These are phyloP conservation scores for Myotis myotis DNA, from an alignment of 2,797 vertebrate species.

Conservation along the genomic window DNA sequence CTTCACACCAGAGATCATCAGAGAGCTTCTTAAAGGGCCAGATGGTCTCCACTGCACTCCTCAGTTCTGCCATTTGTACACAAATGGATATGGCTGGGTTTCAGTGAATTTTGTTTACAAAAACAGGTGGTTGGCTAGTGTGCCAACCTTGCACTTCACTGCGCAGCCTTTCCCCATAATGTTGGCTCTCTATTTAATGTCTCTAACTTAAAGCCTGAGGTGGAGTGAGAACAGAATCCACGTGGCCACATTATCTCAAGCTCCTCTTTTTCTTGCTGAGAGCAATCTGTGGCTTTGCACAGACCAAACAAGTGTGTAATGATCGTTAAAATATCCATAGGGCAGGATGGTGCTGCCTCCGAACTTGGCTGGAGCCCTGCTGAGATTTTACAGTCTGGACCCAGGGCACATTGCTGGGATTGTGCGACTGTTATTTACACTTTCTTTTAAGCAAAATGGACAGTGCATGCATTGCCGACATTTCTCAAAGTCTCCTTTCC, in stretches of 20 bases:
- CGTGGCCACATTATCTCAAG: background rate
- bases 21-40: background rate
- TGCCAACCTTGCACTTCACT: background rate
- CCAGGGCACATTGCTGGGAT: background rate
- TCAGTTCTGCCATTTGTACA: background rate
- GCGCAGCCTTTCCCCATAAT: background rate
- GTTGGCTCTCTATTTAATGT: background rate
- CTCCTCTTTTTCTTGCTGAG: background rate
- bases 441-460: constrained; percentile 42
- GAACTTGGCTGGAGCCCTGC: background rate
- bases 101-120: constrained; percentile 1
- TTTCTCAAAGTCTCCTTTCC: constrained; percentile 37
- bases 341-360: background rate
- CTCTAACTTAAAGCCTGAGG: constrained; percentile 10
- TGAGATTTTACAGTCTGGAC: background rate
- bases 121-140: constrained; percentile 4
- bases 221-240: background rate
- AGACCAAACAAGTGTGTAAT: background rate
- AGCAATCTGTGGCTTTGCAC: constrained; percentile 4
- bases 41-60: background rate
- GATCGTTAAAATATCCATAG: background rate
- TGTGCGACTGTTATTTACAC: background rate
- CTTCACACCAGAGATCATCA: background rate
- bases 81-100: background rate
- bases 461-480: background rate